A percentile compares a stretch with the other conserved stretches of the same genome.
Conservation (phyloP, 1,140 invertebrate genomes). For the Drosophila seguyi region DNA sequence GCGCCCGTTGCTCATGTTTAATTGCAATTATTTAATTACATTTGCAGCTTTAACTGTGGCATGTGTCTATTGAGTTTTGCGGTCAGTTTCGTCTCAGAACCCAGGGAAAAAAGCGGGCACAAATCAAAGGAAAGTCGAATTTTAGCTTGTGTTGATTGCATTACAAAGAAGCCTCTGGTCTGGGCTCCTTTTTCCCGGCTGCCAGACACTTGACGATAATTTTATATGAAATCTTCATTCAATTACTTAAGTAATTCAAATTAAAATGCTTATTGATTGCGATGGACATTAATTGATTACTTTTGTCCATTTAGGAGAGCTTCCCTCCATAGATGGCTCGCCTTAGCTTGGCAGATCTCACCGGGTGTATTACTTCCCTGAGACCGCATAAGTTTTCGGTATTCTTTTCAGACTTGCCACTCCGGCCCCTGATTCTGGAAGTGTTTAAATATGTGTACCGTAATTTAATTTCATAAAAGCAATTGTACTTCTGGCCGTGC, state of each 20-base stretch:
- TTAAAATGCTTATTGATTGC: slow-evolving; percentile 38
- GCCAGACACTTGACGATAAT: slow-evolving; percentile 37
- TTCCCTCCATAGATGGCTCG: slow-evolving; percentile 2
- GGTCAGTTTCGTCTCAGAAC: slow-evolving; percentile 21
- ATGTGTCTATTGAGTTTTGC: slow-evolving; percentile 48
- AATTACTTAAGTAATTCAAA: slow-evolving; percentile 34
- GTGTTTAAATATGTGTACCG: slow-evolving; percentile 64
- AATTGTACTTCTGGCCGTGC: slow-evolving; percentile 58
- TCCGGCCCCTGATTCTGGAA: not conserved
- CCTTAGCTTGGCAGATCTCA: not conserved
- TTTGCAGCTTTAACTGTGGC: slow-evolving; percentile 56
- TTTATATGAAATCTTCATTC: slow-evolving; percentile 33
- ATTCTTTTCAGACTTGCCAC: slow-evolving; percentile 11
- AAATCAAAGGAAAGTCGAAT: slow-evolving; percentile 25
- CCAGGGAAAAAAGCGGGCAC: slow-evolving; percentile 11
- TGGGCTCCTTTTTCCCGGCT: not conserved
- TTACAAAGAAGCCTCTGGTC: slow-evolving; percentile 31
- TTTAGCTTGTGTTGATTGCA: slow-evolving; percentile 48
- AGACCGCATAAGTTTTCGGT: slow-evolving; percentile 12
- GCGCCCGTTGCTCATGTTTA: slow-evolving; percentile 37
- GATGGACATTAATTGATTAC: slow-evolving; percentile 52
- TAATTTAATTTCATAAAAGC: slow-evolving; percentile 82
- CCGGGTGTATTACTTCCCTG: slow-evolving; percentile 9
- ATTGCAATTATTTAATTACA: slow-evolving; percentile 77
- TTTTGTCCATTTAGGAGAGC: slow-evolving; percentile 28